A percentile compares a stretch with the other conserved stretches of the same genome.
phyloP scores from a whole-genome alignment of 2,113 vertebrate genomes.

The Bos taurus region DNA sequence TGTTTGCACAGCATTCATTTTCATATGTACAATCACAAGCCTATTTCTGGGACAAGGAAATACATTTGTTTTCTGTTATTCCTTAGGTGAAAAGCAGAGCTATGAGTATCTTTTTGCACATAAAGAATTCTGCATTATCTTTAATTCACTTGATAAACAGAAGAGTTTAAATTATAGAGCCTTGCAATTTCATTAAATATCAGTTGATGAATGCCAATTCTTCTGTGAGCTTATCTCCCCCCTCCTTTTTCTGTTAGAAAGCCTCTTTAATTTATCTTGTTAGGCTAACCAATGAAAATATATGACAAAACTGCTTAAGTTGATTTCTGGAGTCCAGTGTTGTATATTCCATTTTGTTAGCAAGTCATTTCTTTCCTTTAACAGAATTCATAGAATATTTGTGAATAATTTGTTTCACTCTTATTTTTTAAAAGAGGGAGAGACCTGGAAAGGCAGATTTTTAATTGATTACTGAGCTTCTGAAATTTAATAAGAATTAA shows the following conservation, averaged over 20 bases:
- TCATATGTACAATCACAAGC: background rate
- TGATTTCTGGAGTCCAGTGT: background rate
- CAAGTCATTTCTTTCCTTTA: background rate
- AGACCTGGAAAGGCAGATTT: background rate
- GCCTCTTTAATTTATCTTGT: background rate
- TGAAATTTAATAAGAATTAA: conserved; percentile 51
- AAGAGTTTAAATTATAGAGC: background rate
- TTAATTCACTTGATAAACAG: background rate
- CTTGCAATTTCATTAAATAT: background rate
- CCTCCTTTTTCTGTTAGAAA: background rate
- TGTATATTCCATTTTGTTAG: conserved; percentile 20
- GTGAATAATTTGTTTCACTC: background rate
- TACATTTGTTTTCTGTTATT: background rate
- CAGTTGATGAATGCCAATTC: background rate
- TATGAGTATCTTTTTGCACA: background rate
- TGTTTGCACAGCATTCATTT: background rate
- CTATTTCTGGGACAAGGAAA: background rate
- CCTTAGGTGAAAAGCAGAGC: background rate
- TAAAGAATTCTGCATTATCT: background rate
- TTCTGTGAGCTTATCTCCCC: background rate
- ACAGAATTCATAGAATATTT: background rate
- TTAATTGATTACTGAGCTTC: conserved; percentile 29
- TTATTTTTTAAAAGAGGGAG: background rate
- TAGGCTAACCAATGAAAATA: background rate
- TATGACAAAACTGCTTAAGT: background rate